Evolutionary conservation across 2,113 vertebrate genomes (phyloP).

Genomic region (Cottus gobio): DNA sequence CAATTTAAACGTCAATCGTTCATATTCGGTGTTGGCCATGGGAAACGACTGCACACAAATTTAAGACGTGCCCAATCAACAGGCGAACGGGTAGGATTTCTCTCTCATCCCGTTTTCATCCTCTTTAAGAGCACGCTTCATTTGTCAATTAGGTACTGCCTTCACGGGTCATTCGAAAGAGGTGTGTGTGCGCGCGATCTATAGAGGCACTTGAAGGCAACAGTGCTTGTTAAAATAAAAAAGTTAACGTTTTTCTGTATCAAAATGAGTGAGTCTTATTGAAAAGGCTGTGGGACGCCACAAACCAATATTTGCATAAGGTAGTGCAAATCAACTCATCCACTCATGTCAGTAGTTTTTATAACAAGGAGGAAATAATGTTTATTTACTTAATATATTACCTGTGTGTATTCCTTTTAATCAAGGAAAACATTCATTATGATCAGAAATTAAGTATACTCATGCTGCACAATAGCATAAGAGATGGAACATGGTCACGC

Average conservation of each 20-base stretch:
- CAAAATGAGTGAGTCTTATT: neutral
- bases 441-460: neutral
- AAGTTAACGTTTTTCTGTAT: neutral
- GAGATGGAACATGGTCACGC: neutral
- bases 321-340: neutral
- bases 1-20: neutral
- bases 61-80: no score
- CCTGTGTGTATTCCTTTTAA: neutral
- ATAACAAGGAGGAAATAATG: neutral
- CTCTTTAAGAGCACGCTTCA: constrained; percentile 1
- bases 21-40: neutral
- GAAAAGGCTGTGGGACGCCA: neutral
- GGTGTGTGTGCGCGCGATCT: neutral
- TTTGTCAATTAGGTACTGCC: constrained; percentile 3
- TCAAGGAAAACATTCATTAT: neutral
- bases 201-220: neutral
- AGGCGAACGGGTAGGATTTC: neutral
- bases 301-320: neutral
- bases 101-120: neutral
- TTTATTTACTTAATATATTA: neutral
- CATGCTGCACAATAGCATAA: neutral
- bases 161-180: constrained; percentile 6
- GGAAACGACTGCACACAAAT: neutral
- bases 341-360: neutral
- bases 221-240: neutral